Evolutionary conservation across 2,113 vertebrate genomes (phyloP), one percentile per base, ranked within the genome.

Genomic region (Microtus richardsoni): DNA sequence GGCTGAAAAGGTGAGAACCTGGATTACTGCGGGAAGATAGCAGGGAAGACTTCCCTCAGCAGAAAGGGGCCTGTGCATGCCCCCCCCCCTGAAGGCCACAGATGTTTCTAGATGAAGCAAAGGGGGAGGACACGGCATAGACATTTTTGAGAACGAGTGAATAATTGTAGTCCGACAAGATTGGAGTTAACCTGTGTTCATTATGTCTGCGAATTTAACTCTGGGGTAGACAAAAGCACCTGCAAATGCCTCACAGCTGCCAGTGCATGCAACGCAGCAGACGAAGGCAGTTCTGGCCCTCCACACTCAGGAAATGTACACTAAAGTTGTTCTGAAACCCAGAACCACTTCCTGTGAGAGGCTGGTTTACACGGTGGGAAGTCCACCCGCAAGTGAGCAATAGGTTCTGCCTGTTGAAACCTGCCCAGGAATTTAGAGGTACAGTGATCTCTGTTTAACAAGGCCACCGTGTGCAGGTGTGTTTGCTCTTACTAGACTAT

Each of bases 321-420:
- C 70, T 77, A 68, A 87, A 88, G 71, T 91, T n/a, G 68, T 71
- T 75, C 71, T 24, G 70, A 96, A 96, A 91, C 12, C 26, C 54
- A 44, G 86, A 93, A 68, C 74, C 80, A 94, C 49, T 96, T 96
- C 83, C 93, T 33, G 64, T 75, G 54, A 80, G 58, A 96, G 66
- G 28, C 71, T 95, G 87, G 60, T 94, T 93, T 88, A 54, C 88
- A 92, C 94, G 91, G 88, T 86, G 80, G 75, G 94, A 94, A 94
- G 39, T 93, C 54, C 33, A 78, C 52, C 75, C 66, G 49, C 95
- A 84, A 95, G 87, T 88, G 68, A 86, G 89, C 44, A 80, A 16
- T 64, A 73, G 44, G 44, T 52, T 77, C 84, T 82, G 78, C 64
- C 90, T 78, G 66, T 89, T 47, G 73, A 87, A 89, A 62, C 64